These are phyloP conservation scores for Pantherophis guttatus DNA, from an alignment of 2,113 vertebrate genomes.

Conservation along the genomic window DNA sequence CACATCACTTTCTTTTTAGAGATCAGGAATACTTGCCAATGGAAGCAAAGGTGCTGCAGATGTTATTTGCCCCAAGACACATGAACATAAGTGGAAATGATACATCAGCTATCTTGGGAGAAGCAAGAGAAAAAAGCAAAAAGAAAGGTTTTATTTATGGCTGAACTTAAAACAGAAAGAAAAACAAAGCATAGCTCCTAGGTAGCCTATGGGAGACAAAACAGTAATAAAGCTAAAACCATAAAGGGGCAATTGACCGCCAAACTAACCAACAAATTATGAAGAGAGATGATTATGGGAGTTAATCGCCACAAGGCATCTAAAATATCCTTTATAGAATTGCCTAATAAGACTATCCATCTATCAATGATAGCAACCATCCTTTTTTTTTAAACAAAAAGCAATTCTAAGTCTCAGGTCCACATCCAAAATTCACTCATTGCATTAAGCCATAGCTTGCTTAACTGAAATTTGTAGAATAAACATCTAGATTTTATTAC, in stretches of 20 bases:
- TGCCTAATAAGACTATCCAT: background rate
- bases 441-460: background rate
- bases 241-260: background rate
- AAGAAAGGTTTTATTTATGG: background rate
- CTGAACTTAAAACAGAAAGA: background rate
- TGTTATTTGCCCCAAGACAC: slow-evolving; percentile 1
- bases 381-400: no score
- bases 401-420: background rate
- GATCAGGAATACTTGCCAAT: slow-evolving; percentile 1
- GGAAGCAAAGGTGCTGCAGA: background rate
- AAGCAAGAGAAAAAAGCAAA: background rate
- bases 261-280: background rate
- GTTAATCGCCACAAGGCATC: background rate
- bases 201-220: background rate
- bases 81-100: slow-evolving; percentile 2
- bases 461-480: background rate
- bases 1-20: slow-evolving; percentile 7
- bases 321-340: background rate
- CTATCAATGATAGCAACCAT: background rate
- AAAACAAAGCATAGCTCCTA: background rate
- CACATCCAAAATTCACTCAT: background rate
- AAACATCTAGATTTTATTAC: background rate
- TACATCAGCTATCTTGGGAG: slow-evolving; percentile 6
- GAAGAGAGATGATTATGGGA: background rate
- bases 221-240: background rate